Percentiles rank a stretch among this genome's conserved stretches.
These are phyloP conservation scores for Luscinia luscinia DNA, from an alignment of 2,797 vertebrate genomes.

Conservation along the genomic window DNA sequence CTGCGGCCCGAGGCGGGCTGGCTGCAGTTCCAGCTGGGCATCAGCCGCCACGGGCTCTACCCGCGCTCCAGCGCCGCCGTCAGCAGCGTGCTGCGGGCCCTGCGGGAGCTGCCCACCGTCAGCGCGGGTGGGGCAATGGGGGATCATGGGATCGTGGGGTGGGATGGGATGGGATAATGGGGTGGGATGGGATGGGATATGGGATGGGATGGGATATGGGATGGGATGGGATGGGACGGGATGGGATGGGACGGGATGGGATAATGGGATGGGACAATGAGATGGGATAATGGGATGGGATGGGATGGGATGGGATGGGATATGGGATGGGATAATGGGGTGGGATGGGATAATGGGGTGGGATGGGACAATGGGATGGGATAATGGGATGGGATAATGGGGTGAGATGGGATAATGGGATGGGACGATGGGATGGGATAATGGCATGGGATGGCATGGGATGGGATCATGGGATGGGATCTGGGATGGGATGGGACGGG, in stretches of 20 bases:
- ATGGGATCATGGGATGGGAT: no score
- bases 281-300: no score
- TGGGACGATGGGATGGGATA: neutral
- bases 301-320: neutral
- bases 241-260: no score
- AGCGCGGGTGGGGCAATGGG: slow-evolving; percentile 80
- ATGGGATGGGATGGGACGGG: no score
- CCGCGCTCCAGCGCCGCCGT: slow-evolving; percentile 79
- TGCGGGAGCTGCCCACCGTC: slow-evolving; percentile 78
- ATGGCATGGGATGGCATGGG: no score
- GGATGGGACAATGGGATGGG: no score
- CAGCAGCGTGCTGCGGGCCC: slow-evolving; percentile 81
- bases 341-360: neutral
- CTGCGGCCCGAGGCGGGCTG: slow-evolving; percentile 85
- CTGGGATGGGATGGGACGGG: no score
- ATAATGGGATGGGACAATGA: no score
- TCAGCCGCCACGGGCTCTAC: slow-evolving; percentile 88
- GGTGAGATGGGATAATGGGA: no score
- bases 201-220: no score
- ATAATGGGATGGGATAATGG: no score
- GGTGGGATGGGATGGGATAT: neutral
- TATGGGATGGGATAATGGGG: no score
- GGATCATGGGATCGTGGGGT: neutral
- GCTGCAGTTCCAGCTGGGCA: slow-evolving; percentile 93
- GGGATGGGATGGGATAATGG: neutral